Evolutionary conservation across 2,888 invertebrate genomes (phyloP), one percentile per base, ranked within the genome.

Genomic region (Diarsia brunnea): DNA sequence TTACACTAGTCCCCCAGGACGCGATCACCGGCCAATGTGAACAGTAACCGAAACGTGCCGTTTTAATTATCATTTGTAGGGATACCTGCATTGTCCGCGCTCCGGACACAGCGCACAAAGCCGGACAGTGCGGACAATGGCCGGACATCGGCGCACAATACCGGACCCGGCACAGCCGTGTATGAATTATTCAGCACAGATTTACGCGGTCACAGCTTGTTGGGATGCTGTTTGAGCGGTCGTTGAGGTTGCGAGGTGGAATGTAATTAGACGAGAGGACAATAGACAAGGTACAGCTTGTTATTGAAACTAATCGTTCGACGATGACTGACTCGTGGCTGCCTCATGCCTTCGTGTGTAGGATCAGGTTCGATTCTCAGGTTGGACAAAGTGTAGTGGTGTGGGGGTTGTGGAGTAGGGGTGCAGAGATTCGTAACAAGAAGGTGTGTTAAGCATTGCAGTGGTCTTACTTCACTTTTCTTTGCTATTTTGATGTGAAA

Each of bases 31-130:
- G 14, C 2, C 21, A 68, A 19, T 69, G 19, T 27, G 60, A 43
- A 61, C 43, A 72, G 55, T 61, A 21, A 53, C 58, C 68, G 69
- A 73, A 70, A 76, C 69, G 73, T 65, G 38, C 68, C 31, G 24
- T 21, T 73, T 83, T 89, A 84, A 89, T 89, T 85, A 87, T 82
- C 82, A 87, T 85, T 80, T 75, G 81, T 70, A 79, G 65, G 73
- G 78, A 66, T 79, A 78, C 81, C 70, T 81, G 80, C 70, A 79
- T 76, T 82, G 82, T 87, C 67, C 72, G 75, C 64, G n/a, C n/a
- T 8, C 63, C 63, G 43, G 63, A n/a, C 63, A 43, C 43, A 43
- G 63, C 43, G 63, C n/a, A 43, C n/a, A 63, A 43, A 24, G 79
- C 78, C 65, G 72, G 73, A 49, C 70, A 67, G 51, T 47, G 77